Base-by-base conservation (phyloP, 2,888 invertebrate genomes). In the Chalcis sispes region DNA sequence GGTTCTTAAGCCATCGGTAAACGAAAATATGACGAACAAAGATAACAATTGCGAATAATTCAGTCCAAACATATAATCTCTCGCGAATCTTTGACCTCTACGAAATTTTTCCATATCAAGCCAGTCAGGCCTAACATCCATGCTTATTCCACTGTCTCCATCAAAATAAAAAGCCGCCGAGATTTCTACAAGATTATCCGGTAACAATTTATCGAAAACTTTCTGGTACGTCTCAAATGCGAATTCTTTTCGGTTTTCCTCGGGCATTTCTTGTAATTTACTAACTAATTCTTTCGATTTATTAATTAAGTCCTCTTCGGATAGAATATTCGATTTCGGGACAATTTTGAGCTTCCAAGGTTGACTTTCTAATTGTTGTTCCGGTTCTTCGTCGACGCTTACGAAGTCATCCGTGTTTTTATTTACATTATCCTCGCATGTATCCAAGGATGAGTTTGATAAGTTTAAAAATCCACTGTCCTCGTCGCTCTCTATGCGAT, bases 1-100 rank as follows among this genome's bases (percentile, higher is more conserved):
- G 0, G 90, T 89, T 13, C 88, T 83, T 1, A 91, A 79, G 1
- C 89, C 86, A 27, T 88, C 85, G 0, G 83, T 82, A 15, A 90
- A 86, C 13, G 89, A 86, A 73, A 91, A 88, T 1, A 91, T 82
- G 40, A 83, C 77, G 5, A 89, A 82, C 15, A 91, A 82, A 0
- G 90, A 88, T 4, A 88, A 72, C 62, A 90, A 75, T 81, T 90
- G 85, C 0, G 89, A 84, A 42, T 86, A 84, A 8, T 81, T 79
- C 1, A 90, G 77, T 0, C 86, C 87, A 52, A 86, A 83, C 8
- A 87, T 77, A 79, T 90, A 82, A 23, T 89, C 85, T 42, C 79
- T 79, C 8, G 90, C 90, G 79, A 91, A 90, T 25, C 85, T 80
- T 77, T 90, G 90, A 1, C 91, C 91, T 8, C 88, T 83, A 27